Base-by-base conservation (phyloP, 1,140 invertebrate genomes). In the Brachionus asplanchnoidis region DNA sequence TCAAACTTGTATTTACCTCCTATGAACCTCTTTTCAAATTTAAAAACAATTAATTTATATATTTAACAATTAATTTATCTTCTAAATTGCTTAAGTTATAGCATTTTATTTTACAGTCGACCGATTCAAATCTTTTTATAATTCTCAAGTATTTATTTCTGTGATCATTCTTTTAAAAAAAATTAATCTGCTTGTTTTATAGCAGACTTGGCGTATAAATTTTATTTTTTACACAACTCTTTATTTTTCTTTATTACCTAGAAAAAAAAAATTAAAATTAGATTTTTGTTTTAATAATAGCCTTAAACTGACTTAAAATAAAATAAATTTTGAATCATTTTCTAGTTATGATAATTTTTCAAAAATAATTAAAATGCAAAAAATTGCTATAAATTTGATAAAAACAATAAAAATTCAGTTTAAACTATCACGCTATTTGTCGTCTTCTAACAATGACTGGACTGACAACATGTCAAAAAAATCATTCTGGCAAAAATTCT, bases 381-480 rank as follows among this genome's bases (percentile, higher is more conserved):
- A 17, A 60, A 8, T 26, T 9, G 2, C 17, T 60, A 5, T 26
- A 60, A 60, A 23, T 20, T 26, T 60, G 2, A 17, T 20, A 23
- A 60, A 60, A 20, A 20, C 53, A 20, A 8, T 23, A 3, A 60
- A 60, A 20, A 20, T 20, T 11, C 17, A 20, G 9, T 20, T 23
- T 60, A 60, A 60, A 60, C 53, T 26, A 60, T 8, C 17, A 60
- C 53, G 53, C 9, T 60, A 9, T 60, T 60, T 20, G 53, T 60
- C 53, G 23, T 60, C 66, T 28, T 68, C 32, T n/a, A 68, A 32
- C 66, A 68, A 32, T 68, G 26, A 73, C 14, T 42, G 12, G 36
- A 60, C n/a, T 20, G n/a, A 73, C 17, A 14, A 82, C 53, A 82
- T 82, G 79, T 82, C 79, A 26, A 60, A 65, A 44, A 65, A 60